Evolutionary conservation across 2,797 vertebrate species (phyloP), one percentile per base, ranked within the genome.

Genomic region (Harpagifer antarcticus): DNA sequence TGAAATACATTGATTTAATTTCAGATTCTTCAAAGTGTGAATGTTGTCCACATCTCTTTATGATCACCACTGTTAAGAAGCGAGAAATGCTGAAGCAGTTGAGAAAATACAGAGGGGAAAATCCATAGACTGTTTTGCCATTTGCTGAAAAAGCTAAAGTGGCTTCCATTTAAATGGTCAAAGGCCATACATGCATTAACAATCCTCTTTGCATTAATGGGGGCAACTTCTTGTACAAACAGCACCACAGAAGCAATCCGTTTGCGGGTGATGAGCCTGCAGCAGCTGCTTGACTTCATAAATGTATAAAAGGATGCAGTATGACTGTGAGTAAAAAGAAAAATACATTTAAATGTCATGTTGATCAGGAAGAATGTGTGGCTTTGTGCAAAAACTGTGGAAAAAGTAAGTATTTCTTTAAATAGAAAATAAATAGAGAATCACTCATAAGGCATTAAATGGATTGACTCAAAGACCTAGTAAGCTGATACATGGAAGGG

Each of bases 181-280:
- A 81, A 70, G 74, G 74, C 88, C 89, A 83, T 84, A 79, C 93
- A 92, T 90, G 91, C 93, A 94, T 94, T 92, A 93, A 91, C 79
- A 82, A 72, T 76, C 69, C 78, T 90, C 81, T 85, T 71, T 93
- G 89, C 91, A 92, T 93, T 93, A 91, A 88, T 62, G 49, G 58
- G 40, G 33, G 23, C 40, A 68, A 86, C 76, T 54, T 83, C 83
- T 89, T 80, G 63, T 79, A 61, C 72, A 87, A 86, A 88, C 79
- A 81, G 82, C 92, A 92, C 93, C 92, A 86, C 88, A 93, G 69
- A 82, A 89, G 81, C 81, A 89, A 84, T 86, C 66, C 33, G 55
- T 74, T 80, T 12, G 67, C 20, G 82, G 78, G 52, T 56, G 61
- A 72, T 80, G 81, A 81, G 72, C n/a, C 65, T 76, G 37, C 61